A percentile compares a stretch with the other conserved stretches of the same genome.
Evolutionary conservation across 2,797 vertebrate genomes (phyloP).

Genomic region (Poeciliopsis turneri): DNA sequence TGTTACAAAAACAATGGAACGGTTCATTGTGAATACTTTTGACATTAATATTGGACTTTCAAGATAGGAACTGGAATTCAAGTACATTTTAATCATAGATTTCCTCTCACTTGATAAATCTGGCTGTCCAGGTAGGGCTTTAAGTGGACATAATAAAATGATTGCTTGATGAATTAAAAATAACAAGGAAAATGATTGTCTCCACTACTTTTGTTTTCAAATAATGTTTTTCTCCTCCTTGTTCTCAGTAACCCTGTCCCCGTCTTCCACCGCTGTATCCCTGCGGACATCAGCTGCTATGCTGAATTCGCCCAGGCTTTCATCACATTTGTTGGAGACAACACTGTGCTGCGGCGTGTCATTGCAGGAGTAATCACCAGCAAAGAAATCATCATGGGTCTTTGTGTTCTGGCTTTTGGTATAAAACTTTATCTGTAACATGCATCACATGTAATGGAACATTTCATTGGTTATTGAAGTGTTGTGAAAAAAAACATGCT

Average conservation of each 20-base stretch:
- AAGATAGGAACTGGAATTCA: not conserved
- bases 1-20: not conserved
- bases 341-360: slow-evolving; percentile 92
- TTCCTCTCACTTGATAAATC: not conserved
- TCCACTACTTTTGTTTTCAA: not conserved
- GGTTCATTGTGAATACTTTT: not conserved
- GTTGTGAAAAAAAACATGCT: not conserved
- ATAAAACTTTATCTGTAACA: slow-evolving; percentile 13
- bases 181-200: not conserved
- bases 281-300: slow-evolving; percentile 90
- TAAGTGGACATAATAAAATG: not conserved
- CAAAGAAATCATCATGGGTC: slow-evolving; percentile 98
- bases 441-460: not conserved
- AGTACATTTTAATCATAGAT: not conserved
- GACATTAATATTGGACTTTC: not conserved
- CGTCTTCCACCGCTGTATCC: slow-evolving; percentile 94
- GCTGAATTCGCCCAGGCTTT: slow-evolving; percentile 92
- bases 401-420: slow-evolving; percentile 97
- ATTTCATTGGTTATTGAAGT: not conserved
- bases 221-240: not conserved
- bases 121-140: not conserved
- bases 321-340: slow-evolving; percentile 94
- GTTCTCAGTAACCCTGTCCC: slow-evolving; percentile 83
- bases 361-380: slow-evolving; percentile 95
- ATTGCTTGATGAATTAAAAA: not conserved